phyloP scores from a whole-genome alignment of 2,113 vertebrate genomes.

The Scytalopus superciliaris region DNA sequence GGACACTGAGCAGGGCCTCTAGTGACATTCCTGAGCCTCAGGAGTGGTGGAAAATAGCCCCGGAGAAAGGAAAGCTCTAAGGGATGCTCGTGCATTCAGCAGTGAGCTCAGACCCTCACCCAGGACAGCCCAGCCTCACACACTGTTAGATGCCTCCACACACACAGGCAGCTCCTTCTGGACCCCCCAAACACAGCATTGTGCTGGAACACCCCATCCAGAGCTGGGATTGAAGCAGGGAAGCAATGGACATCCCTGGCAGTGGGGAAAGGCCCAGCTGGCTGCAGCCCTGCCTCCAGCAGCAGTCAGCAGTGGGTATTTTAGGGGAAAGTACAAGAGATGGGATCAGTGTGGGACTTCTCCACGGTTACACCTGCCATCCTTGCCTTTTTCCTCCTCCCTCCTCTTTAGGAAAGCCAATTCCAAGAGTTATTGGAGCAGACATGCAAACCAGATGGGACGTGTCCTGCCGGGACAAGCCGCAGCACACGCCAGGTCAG shows the following conservation, averaged over 20 bases:
- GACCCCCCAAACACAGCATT: not conserved
- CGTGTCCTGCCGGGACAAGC: not conserved
- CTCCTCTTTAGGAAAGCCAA: not conserved
- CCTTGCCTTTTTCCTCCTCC: not conserved
- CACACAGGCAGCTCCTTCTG: not conserved
- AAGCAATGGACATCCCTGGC: not conserved
- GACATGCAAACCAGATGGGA: not conserved
- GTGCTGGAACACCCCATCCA: accelerated
- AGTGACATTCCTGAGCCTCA: not conserved
- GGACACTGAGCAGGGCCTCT: not conserved
- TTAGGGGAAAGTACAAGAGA: not conserved
- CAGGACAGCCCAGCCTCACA: not conserved
- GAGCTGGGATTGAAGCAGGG: not conserved
- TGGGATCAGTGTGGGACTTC: not conserved
- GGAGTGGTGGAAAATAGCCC: not conserved
- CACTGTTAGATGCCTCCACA: not conserved
- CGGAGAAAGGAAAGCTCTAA: not conserved
- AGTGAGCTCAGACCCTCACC: not conserved
- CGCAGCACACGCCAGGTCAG: not conserved
- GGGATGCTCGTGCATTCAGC: accelerated
- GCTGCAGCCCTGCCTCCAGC: not conserved
- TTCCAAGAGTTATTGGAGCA: not conserved
- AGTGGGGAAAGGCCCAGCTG: not conserved
- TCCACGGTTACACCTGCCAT: not conserved
- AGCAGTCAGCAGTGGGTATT: accelerated